Base-by-base conservation (phyloP, 2,888 invertebrate species). In the Toxonevra muliebris region DNA sequence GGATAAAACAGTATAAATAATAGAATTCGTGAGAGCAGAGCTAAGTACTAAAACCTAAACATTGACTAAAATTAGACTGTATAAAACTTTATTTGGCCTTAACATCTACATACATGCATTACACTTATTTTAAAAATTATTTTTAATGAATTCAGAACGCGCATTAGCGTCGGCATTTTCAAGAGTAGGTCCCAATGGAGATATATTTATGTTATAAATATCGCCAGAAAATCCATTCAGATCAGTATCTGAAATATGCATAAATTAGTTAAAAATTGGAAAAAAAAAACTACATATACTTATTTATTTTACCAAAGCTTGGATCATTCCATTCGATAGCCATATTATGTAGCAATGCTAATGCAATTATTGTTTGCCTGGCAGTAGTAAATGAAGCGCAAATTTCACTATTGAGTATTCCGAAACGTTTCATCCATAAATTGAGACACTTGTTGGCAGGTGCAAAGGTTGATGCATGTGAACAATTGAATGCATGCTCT, bases 261-360 rank as follows among this genome's bases (percentile, higher is more conserved):
- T 10, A 48, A 48, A 48, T 48, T 53, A 63, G 54, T 40, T n/a
- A 66, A 40, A 61, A 42, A 17, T 45, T 43, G n/a, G n/a, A 41
- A 53, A 15, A 50, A 2, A 60, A 20, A 15, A 59, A 65, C 1
- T 1, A 62, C 20, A 2, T 17, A 57, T n/a, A n/a, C n/a, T n/a
- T n/a, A n/a, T 52, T 45, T 45, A 50, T 59, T 61, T 66, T 71
- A 76, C 81, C 77, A 52, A 78, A 72, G 53, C 75, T 75, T 0
- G 74, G 73, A 71, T 82, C 81, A 52, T 73, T 75, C 78, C 81
- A 81, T n/a, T 81, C 81, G 65, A 81, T 76, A 12, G 81, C 82
- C 79, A 81, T 81, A 42, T 81, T 81, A 41, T 81, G 81, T 3
- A 81, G 74, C 40, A 81, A 68, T 5, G 77, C 80, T 40, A 81